These are phyloP conservation scores for Panthera uncia DNA, from an alignment of 2,113 vertebrate genomes.

Conservation along the genomic window DNA sequence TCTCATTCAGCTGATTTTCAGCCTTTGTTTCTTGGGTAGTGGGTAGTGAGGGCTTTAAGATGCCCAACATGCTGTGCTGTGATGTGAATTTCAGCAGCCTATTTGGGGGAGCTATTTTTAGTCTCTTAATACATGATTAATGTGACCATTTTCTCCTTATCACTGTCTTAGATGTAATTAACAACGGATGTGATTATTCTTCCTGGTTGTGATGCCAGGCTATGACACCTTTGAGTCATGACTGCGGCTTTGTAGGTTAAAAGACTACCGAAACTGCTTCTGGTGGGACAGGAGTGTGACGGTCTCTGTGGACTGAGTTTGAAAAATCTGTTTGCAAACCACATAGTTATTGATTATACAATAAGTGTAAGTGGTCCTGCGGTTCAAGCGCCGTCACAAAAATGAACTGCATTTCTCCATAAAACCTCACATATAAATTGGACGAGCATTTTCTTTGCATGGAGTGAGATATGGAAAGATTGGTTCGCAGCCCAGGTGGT, in stretches of 20 bases:
- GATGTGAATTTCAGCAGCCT: slow-evolving; percentile 76
- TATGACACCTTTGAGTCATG: slow-evolving; percentile 18
- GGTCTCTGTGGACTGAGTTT: not conserved
- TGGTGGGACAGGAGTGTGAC: not conserved
- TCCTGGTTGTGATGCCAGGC: slow-evolving; percentile 57
- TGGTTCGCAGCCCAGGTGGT: not conserved
- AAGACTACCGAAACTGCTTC: not conserved
- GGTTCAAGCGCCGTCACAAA: not conserved
- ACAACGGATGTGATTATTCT: slow-evolving; percentile 69
- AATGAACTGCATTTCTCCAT: not conserved
- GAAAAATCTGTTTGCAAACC: slow-evolving; percentile 1
- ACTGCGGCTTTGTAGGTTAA: not conserved
- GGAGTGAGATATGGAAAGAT: not conserved
- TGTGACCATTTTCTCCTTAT: slow-evolving; percentile 77
- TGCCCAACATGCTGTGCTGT: slow-evolving; percentile 67
- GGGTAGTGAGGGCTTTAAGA: slow-evolving; percentile 77
- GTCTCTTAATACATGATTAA: slow-evolving; percentile 78
- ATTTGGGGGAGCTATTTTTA: slow-evolving; percentile 78
- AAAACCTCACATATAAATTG: not conserved
- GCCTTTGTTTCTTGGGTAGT: slow-evolving; percentile 67
- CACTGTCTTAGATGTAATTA: slow-evolving; percentile 77
- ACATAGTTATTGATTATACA: not conserved
- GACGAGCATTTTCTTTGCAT: not conserved
- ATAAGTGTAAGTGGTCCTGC: not conserved
- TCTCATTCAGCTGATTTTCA: slow-evolving; percentile 78